A percentile compares a stretch with the other conserved stretches of the same genome.
Conservation (phyloP, 2,888 invertebrate species). For the Eupelmus urozonus region DNA sequence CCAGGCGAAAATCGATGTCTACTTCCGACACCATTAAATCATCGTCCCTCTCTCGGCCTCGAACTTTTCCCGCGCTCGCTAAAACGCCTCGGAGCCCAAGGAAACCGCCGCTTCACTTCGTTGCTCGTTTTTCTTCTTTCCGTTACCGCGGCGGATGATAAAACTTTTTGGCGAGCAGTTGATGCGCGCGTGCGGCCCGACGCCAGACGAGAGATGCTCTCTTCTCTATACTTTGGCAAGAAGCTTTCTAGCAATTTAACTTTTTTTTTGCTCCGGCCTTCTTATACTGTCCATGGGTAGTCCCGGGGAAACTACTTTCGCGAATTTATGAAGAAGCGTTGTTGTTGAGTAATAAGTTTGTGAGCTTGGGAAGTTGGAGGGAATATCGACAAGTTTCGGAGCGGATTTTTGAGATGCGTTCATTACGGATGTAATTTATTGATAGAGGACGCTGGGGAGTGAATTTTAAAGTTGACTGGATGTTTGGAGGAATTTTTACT, state of each 20-base stretch:
- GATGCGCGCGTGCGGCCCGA: slow-evolving; percentile 3
- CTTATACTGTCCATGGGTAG: slow-evolving; percentile 2
- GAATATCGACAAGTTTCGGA: no score
- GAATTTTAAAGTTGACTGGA: no score
- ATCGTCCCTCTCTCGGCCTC: slow-evolving; percentile 12
- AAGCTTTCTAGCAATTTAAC: slow-evolving; percentile 50
- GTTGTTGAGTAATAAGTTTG: not conserved
- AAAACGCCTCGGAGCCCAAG: not conserved
- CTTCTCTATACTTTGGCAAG: slow-evolving; percentile 21
- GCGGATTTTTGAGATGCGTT: no score
- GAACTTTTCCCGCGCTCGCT: not conserved
- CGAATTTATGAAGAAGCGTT: slow-evolving; percentile 14
- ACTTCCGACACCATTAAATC: slow-evolving; percentile 30
- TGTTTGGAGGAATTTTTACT: no score
- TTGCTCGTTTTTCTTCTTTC: slow-evolving; percentile 29
- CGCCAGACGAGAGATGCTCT: not conserved
- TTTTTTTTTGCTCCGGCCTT: slow-evolving; percentile 20
- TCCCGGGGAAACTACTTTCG: not conserved
- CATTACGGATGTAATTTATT: no score
- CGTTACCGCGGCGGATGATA: slow-evolving; percentile 21
- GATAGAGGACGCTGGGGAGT: no score
- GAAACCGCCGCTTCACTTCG: slow-evolving; percentile 18
- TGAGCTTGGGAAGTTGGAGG: not conserved
- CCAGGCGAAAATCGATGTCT: slow-evolving; percentile 12
- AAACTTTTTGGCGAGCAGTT: slow-evolving; percentile 40